Percentiles rank a stretch among this genome's conserved stretches.
phyloP scores from a whole-genome alignment of 2,888 invertebrate species.

The Leucania comma region DNA sequence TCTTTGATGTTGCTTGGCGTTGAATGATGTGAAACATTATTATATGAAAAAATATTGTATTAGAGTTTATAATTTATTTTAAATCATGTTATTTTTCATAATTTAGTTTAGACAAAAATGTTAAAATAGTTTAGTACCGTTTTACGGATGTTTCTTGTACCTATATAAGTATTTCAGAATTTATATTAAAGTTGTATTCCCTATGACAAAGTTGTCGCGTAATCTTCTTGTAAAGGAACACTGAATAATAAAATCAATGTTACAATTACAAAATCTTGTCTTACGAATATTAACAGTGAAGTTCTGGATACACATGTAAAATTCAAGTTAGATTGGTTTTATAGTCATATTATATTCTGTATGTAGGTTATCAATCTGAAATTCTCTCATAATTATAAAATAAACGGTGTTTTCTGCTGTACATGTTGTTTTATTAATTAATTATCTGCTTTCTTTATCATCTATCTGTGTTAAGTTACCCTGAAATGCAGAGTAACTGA shows the following conservation, averaged over 20 bases:
- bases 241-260: constrained; percentile 78
- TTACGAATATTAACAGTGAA: constrained; percentile 78
- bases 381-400: constrained; percentile 91
- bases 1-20: constrained; percentile 89
- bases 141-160: constrained; percentile 83
- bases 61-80: constrained; percentile 84
- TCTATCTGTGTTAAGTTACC: background rate
- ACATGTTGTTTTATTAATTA: constrained; percentile 68
- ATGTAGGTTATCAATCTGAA: constrained; percentile 91
- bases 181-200: constrained; percentile 85
- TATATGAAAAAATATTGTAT: constrained; percentile 68
- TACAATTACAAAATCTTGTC: constrained; percentile 65
- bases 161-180: constrained; percentile 82
- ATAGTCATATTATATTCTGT: constrained; percentile 89
- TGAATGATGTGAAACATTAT: constrained; percentile 87
- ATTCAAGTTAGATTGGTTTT: constrained; percentile 90
- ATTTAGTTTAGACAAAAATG: constrained; percentile 87
- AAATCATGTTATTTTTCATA: constrained; percentile 85
- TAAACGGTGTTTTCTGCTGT: constrained; percentile 92
- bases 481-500: too few species aligned
- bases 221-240: constrained; percentile 87
- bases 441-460: background rate
- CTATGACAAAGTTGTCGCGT: constrained; percentile 83
- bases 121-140: constrained; percentile 87
- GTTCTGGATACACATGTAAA: constrained; percentile 85